Base-by-base conservation (phyloP, 2,888 invertebrate species). In the Agrochola lychnidis region DNA sequence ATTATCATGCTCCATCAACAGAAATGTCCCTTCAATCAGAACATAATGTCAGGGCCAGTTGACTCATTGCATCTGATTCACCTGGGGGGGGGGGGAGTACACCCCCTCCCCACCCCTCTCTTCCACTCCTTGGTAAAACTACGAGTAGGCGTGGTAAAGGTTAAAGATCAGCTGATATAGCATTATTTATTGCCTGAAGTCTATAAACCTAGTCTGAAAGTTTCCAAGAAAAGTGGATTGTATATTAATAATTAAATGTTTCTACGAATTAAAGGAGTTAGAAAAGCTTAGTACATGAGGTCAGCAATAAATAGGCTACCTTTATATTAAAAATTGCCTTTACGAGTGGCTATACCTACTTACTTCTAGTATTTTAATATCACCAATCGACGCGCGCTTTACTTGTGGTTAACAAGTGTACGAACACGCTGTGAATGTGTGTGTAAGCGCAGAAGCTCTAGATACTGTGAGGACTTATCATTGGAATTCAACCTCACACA, bases 51-150 rank as follows among this genome's bases (percentile, higher is more conserved):
- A 83, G 1, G 86, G 84, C 10, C 79, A 30, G 9, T 66, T 83
- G 84, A 84, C 10, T 82, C 86, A 84, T 48, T 71, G 71, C 68
- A 76, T 59, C 78, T 70, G 83, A 79, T 68, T 79, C 84, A 82
- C 25, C 6, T 9, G 30, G n/a, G 25, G 53, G 45, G 14, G 12
- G 36, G 36, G 25, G 30, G 62, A 14, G 12, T n/a, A n/a, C 10
- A 6, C 48, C 16, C n/a, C 14, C 16, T 36, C 36, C 36, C 36
- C 4, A 0, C 36, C 14, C 51, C 1, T 56, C 10, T 56, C 42
- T 10, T 48, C 25, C 68, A 56, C 36, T 30, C 9, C 57, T 40
- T 6, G 42, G 25, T 56, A 36, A 45, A 56, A 30, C 48, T 45
- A 42, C 36, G 42, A 22, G 25, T 59, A 22, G 74, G 57, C 25